A percentile compares a stretch with the other conserved stretches of the same genome.
Evolutionary conservation across 2,888 invertebrate species (phyloP).

Genomic region (Conistra vaccinii): DNA sequence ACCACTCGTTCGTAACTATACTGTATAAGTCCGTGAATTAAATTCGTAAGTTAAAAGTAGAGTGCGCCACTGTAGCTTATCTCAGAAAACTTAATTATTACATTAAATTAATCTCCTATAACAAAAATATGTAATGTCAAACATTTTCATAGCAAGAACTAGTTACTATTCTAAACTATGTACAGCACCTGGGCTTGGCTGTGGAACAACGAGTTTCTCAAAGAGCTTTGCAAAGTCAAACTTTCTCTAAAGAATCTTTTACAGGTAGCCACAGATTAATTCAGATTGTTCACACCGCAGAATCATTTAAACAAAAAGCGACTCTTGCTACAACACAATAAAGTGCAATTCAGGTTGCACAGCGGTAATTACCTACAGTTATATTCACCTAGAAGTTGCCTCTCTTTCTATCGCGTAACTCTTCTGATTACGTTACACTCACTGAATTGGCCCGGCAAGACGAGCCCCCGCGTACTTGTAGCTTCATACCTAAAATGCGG

Average conservation of each 20-base stretch:
- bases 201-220: neutral
- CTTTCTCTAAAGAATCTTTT: no score
- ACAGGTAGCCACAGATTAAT: neutral
- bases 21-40: conserved; percentile 33
- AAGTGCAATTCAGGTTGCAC: no score
- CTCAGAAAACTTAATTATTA: conserved; percentile 37
- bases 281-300: no score
- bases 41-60: conserved; percentile 45
- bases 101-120: conserved; percentile 43
- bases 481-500: no score
- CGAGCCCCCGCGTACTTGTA: no score
- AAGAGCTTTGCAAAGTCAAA: neutral
- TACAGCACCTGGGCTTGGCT: neutral
- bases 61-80: conserved; percentile 35
- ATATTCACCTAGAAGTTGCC: no score
- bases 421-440: no score
- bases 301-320: no score
- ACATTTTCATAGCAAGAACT: conserved; percentile 39
- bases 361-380: no score
- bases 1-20: conserved; percentile 13
- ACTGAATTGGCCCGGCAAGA: no score
- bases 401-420: no score
- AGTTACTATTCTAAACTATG: conserved; percentile 26
- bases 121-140: conserved; percentile 36
- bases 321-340: no score